phyloP scores from a whole-genome alignment of 2,888 invertebrate species.

The Melanophora roralis region DNA sequence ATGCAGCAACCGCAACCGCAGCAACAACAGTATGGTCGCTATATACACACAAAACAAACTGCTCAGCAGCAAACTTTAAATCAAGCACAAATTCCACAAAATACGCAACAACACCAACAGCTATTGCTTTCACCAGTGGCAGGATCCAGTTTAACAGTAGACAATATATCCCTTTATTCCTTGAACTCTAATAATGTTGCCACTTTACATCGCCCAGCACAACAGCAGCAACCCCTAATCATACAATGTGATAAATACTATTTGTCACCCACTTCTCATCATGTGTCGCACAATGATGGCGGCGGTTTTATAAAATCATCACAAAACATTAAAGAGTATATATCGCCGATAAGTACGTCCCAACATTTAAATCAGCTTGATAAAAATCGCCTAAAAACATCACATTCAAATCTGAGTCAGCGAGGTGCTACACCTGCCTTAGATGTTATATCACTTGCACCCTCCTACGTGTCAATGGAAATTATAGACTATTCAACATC shows the following conservation, averaged over 20 bases:
- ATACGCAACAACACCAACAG: slow-evolving; percentile 29
- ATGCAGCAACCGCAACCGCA: slow-evolving; percentile 4
- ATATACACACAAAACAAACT: slow-evolving; percentile 52
- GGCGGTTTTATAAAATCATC: slow-evolving; percentile 75
- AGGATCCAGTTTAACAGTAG: slow-evolving; percentile 54
- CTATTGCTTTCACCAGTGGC: slow-evolving; percentile 43
- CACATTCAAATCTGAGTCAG: slow-evolving; percentile 60
- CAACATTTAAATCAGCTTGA: slow-evolving; percentile 43
- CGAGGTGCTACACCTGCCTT: slow-evolving; percentile 61
- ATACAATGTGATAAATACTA: slow-evolving; percentile 76
- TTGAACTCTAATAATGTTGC: slow-evolving; percentile 74
- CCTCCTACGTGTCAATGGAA: slow-evolving; percentile 71
- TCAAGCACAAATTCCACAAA: slow-evolving; percentile 7
- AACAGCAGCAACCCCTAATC: slow-evolving; percentile 71
- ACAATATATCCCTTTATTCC: slow-evolving; percentile 71
- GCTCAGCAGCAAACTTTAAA: slow-evolving; percentile 44
- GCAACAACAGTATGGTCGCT: slow-evolving; percentile 51
- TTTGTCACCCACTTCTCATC: slow-evolving; percentile 72
- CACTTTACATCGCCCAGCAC: slow-evolving; percentile 71
- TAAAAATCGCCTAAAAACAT: slow-evolving; percentile 37
- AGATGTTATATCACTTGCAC: slow-evolving; percentile 72
- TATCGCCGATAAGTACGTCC: slow-evolving; percentile 72
- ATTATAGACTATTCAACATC: slow-evolving; percentile 66
- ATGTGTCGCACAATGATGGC: slow-evolving; percentile 73
- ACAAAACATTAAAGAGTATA: slow-evolving; percentile 75